A percentile compares a stretch with the other conserved stretches of the same genome.
These are phyloP conservation scores for Himantopus leucocephalus DNA, from an alignment of 2,113 vertebrate species.

Conservation along the genomic window DNA sequence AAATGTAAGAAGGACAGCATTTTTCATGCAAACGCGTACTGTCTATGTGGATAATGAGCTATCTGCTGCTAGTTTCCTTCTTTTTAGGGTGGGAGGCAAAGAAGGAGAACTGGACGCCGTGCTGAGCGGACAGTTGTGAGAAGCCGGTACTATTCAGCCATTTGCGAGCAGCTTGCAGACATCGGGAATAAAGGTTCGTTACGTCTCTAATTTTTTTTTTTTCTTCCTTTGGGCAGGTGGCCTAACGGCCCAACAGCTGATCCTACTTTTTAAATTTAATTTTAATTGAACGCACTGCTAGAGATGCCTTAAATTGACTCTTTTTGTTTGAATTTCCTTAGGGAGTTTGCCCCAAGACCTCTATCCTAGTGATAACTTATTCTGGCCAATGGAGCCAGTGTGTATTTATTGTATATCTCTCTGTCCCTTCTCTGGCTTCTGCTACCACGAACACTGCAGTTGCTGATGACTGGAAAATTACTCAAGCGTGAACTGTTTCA, in stretches of 20 bases:
- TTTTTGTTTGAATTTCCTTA: conserved; percentile 73
- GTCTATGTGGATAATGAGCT: conserved; percentile 15
- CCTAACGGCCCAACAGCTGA: conserved; percentile 59
- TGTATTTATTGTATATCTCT: conserved; percentile 68
- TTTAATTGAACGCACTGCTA: conserved; percentile 74
- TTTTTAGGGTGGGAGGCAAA: not conserved
- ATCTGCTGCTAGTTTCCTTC: not conserved
- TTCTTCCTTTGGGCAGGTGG: conserved; percentile 55
- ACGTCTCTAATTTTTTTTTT: not conserved
- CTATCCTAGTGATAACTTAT: conserved; percentile 77
- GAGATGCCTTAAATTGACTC: conserved; percentile 69
- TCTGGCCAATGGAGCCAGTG: conserved; percentile 65
- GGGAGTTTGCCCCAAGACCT: conserved; percentile 72
- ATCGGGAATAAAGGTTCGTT: not conserved
- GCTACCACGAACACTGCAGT: conserved; percentile 44
- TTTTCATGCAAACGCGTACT: conserved; percentile 18
- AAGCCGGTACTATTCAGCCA: not conserved
- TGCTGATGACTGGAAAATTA: conserved; percentile 78
- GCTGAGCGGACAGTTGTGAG: not conserved
- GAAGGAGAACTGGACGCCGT: not conserved
- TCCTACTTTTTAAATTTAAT: conserved; percentile 68
- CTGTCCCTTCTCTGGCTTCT: conserved; percentile 10
- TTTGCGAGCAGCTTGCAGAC: conserved; percentile 8
- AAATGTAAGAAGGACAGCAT: conserved; percentile 10
- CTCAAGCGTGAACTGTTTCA: conserved; percentile 79